Conservation (phyloP, 92 coral and sea anemone species). For the Epizoanthus stellaris region DNA sequence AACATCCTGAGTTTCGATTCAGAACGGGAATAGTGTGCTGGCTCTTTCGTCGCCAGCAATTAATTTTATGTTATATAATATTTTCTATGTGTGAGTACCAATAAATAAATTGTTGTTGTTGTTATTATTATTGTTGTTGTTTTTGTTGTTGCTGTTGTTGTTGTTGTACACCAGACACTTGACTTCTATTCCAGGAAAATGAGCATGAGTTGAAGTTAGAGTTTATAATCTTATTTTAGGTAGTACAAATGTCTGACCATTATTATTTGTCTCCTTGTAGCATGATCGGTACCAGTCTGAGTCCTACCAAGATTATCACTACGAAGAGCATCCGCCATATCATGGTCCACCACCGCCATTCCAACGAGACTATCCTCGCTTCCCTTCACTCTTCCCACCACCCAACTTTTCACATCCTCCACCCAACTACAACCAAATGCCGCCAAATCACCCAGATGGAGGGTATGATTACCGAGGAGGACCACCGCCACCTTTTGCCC, state of each 20-base stretch:
- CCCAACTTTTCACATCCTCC: conserved; percentile 89
- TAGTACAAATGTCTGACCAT: no score
- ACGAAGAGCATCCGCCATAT: conserved; percentile 37
- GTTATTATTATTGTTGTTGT: no score
- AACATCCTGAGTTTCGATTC: no score
- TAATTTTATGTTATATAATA: no score
- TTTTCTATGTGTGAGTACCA: no score
- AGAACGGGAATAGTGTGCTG: no score
- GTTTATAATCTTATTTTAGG: neutral
- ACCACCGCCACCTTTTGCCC: conserved; percentile 74
- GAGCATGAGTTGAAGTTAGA: no score
- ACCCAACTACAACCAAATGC: conserved; percentile 79
- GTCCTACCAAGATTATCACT: conserved; percentile 57
- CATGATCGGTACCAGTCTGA: conserved; percentile 40
- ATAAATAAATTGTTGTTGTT: no score
- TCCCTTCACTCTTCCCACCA: conserved; percentile 81
- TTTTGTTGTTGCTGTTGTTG: no score
- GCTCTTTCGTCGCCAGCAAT: no score
- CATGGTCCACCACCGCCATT: conserved; percentile 73
- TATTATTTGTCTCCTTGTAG: neutral
- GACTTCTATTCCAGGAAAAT: no score
- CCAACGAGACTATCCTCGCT: conserved; percentile 73
- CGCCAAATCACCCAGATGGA: conserved; percentile 73
- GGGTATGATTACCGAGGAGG: conserved; percentile 68
- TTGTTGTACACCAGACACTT: no score